Conservation (phyloP, 1,140 invertebrate species). For the Lucilia cuprina region DNA sequence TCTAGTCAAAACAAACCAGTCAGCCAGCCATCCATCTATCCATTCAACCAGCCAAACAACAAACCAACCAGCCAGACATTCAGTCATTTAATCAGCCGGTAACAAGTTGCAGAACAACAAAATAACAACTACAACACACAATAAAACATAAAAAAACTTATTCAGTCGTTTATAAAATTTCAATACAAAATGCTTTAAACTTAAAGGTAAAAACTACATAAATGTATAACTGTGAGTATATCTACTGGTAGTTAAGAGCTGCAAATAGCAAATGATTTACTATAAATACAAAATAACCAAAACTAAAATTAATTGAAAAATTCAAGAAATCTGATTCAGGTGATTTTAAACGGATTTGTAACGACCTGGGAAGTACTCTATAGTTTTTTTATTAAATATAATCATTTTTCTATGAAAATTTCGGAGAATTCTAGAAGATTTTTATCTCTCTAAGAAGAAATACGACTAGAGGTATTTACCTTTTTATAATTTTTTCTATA, state of each 20-base stretch:
- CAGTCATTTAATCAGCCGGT: not conserved
- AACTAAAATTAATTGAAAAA: not conserved
- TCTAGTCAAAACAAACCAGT: not conserved
- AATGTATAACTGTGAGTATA: not conserved
- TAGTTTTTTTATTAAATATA: too few species aligned
- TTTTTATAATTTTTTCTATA: too few species aligned
- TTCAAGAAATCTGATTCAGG: not conserved
- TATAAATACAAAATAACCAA: not conserved
- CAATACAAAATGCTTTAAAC: not conserved
- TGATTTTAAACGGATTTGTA: too few species aligned
- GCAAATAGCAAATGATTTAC: not conserved
- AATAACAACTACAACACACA: not conserved
- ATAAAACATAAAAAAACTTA: not conserved
- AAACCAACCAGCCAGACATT: not conserved
- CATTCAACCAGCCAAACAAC: not conserved
- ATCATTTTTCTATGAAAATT: too few species aligned
- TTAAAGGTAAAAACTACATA: not conserved
- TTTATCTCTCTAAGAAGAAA: too few species aligned
- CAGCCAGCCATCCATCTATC: not conserved
- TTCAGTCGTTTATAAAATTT: not conserved
- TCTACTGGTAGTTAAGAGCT: not conserved
- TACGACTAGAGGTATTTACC: too few species aligned
- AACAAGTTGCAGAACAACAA: constrained; percentile 7
- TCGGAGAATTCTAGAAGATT: too few species aligned
- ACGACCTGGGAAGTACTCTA: too few species aligned